Percentiles rank a stretch among this genome's conserved stretches.
phyloP scores from a whole-genome alignment of 2,888 invertebrate genomes.

The Boloria euphrosyne region DNA sequence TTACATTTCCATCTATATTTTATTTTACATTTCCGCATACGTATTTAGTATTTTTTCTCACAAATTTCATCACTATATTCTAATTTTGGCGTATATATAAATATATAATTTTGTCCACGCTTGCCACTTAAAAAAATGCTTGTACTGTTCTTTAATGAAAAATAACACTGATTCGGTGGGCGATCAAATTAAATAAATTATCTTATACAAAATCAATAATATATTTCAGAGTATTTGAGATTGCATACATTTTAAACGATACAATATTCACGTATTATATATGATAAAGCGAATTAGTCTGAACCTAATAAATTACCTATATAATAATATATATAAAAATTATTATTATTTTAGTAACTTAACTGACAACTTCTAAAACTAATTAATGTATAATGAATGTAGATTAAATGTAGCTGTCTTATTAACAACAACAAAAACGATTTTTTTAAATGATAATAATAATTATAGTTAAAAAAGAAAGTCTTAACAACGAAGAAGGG shows the following conservation, averaged over 20 bases:
- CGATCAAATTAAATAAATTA: slow-evolving; percentile 52
- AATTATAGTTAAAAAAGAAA: slow-evolving; percentile 40
- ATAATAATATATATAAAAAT: slow-evolving; percentile 6
- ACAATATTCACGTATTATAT: slow-evolving; percentile 12
- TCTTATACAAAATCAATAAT: slow-evolving; percentile 38
- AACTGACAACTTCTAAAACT: no score
- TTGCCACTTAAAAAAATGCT: slow-evolving; percentile 18
- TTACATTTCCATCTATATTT: slow-evolving; percentile 11
- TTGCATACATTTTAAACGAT: slow-evolving; percentile 46
- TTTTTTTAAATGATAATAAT: no score
- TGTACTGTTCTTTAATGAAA: slow-evolving; percentile 26
- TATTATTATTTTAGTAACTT: neutral
- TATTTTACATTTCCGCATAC: slow-evolving; percentile 17
- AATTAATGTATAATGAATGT: no score
- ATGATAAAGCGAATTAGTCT: slow-evolving; percentile 26
- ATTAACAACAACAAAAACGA: no score
- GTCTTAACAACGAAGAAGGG: neutral
- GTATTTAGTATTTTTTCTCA: slow-evolving; percentile 8
- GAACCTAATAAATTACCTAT: slow-evolving; percentile 26
- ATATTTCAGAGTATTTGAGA: slow-evolving; percentile 49
- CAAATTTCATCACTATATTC: slow-evolving; percentile 13
- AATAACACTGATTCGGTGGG: slow-evolving; percentile 59
- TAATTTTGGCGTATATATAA: slow-evolving; percentile 16
- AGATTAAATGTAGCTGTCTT: no score
- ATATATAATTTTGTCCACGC: neutral